These are phyloP conservation scores for Notothenia coriiceps DNA, from an alignment of 2,113 vertebrate genomes.

Conservation along the genomic window DNA sequence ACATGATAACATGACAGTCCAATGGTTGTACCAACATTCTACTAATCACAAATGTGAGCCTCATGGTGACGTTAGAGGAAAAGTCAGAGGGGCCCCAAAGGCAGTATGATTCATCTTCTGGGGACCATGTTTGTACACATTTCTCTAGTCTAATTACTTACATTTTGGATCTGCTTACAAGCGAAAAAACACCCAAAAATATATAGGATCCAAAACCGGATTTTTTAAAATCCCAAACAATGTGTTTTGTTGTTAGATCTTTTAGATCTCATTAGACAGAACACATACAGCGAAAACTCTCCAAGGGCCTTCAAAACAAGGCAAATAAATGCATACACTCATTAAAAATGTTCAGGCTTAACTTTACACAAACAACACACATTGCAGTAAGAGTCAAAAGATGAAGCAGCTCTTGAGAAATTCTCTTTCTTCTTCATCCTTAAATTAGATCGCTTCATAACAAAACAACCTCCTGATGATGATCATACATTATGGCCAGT, in stretches of 20 bases:
- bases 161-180: neutral
- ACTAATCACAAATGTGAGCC: neutral
- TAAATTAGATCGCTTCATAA: slow-evolving; percentile 1
- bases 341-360: neutral
- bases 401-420: neutral
- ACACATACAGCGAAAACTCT: neutral
- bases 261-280: neutral
- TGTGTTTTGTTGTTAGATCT: neutral
- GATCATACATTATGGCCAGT: neutral
- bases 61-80: neutral
- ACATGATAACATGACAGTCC: neutral
- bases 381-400: neutral
- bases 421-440: neutral
- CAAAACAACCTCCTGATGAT: neutral
- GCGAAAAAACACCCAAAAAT: neutral
- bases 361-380: neutral
- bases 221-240: neutral
- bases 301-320: neutral
- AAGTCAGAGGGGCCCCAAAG: neutral
- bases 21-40: neutral
- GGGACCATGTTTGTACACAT: neutral
- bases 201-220: neutral
- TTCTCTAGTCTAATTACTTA: no score
- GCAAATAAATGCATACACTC: neutral
- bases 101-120: neutral